Conservation (phyloP, 1,140 invertebrate genomes). For the Psilanteris sp. region DNA sequence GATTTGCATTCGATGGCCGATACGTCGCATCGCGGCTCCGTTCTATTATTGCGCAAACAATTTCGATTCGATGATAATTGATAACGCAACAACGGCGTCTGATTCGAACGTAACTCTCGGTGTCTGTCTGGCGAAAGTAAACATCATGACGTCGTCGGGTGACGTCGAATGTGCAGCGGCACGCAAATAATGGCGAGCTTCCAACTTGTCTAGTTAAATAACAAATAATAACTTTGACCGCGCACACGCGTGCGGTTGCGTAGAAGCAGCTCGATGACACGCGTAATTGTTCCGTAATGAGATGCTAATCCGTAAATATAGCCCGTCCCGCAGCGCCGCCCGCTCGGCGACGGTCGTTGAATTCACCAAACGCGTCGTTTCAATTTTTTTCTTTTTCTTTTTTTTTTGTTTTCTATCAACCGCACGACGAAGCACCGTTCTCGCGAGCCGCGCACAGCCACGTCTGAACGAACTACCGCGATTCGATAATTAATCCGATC, state of each 20-base stretch:
- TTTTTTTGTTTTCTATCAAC: too few species aligned
- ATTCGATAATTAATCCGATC: constrained; percentile 19
- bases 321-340: neutral
- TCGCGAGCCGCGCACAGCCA: too few species aligned
- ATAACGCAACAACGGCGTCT: constrained; percentile 21
- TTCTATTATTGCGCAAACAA: constrained; percentile 9
- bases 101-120: constrained; percentile 15
- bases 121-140: constrained; percentile 20
- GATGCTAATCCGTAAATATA: constrained; percentile 33
- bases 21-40: neutral
- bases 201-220: constrained; percentile 45
- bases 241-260: neutral
- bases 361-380: neutral
- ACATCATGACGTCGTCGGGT: constrained; percentile 1
- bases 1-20: neutral
- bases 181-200: constrained; percentile 35
- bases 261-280: neutral
- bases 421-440: too few species aligned
- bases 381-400: too few species aligned
- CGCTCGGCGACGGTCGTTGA: neutral
- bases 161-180: constrained; percentile 9
- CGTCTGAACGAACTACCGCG: neutral
- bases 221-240: constrained; percentile 40
- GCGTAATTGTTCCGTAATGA: constrained; percentile 28
- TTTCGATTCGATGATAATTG: constrained; percentile 17